A percentile compares a stretch with the other conserved stretches of the same genome.
These are phyloP conservation scores for Thymelicus lineola DNA, from an alignment of 2,888 invertebrate species.

Conservation along the genomic window DNA sequence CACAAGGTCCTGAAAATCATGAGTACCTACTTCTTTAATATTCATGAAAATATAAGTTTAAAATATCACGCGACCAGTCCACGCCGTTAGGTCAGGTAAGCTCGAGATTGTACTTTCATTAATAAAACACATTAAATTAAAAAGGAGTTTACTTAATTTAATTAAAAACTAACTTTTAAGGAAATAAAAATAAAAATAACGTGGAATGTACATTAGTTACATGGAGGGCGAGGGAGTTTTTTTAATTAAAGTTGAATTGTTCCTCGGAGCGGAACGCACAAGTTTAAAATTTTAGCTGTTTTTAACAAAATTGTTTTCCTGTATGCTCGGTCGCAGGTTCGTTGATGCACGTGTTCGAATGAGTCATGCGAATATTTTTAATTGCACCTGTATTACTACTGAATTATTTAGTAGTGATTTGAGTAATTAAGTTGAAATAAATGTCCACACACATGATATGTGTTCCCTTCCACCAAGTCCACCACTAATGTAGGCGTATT, in stretches of 20 bases:
- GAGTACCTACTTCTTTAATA: no score
- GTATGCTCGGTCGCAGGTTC: not conserved
- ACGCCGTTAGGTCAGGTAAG: no score
- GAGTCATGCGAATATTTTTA: slow-evolving; percentile 22
- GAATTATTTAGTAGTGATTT: no score
- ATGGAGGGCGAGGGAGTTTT: not conserved
- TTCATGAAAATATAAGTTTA: no score
- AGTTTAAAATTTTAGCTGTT: slow-evolving; percentile 23
- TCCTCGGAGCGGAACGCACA: slow-evolving; percentile 20
- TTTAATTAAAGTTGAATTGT: slow-evolving; percentile 29
- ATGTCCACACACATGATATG: no score
- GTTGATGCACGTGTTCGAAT: slow-evolving; percentile 17
- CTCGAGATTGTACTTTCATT: no score
- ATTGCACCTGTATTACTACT: slow-evolving; percentile 12
- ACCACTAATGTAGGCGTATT: no score
- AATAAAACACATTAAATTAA: not conserved
- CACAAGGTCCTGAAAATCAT: no score
- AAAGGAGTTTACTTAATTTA: not conserved
- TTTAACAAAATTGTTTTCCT: not conserved
- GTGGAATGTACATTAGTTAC: not conserved
- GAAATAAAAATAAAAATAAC: no score
- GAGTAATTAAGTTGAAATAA: no score
- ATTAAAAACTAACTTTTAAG: not conserved
- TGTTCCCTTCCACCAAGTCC: no score
- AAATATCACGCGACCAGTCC: no score